Evolutionary conservation across 2,797 vertebrate species (phyloP), one percentile per base, ranked within the genome.

Genomic region (Sparidentex hasta): DNA sequence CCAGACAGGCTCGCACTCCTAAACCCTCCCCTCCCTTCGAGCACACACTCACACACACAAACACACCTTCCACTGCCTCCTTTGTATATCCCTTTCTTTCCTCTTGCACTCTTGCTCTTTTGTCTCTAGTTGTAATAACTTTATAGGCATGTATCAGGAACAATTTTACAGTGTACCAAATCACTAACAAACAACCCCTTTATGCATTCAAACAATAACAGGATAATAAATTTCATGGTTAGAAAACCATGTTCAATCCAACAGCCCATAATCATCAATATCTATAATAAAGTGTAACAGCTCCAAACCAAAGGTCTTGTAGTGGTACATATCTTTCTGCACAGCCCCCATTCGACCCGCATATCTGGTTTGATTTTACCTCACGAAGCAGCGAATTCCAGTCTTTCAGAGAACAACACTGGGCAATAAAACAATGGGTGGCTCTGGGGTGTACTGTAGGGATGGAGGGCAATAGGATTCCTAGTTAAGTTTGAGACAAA

Each of bases 331-430:
- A 64, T 63, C 33, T 73, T 75, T 55, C 21, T 25, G 11, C 59
- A 12, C 55, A n/a, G 21, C 57, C 27, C 57, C 57, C 48, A 33
- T 46, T 70, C 16, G 21, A 66, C 81, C 79, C 61, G 72, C 78
- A 85, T 90, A 91, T 94, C 91, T 94, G 93, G 90, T 93, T 93
- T 91, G 88, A 91, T 95, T 95, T 94, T 92, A 79, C 64, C 72
- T 63, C 74, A 78, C 67, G 80, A 94, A 90, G 90, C 27, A 62
- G 72, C 54, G 75, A 88, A 92, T 92, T 94, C 89, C 90, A 88
- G 88, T 67, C 71, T 81, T 74, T 88, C 66, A 91, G 91, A 87
- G 90, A 89, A 90, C 81, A 87, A 80, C 75, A 79, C 50, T 67
- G 87, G 88, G 89, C 74, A 88, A 77, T 95, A 93, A 95, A 94